A percentile compares a stretch with the other conserved stretches of the same genome.
phyloP scores from a whole-genome alignment of 1,140 invertebrate genomes.

The Monochamus saltuarius region DNA sequence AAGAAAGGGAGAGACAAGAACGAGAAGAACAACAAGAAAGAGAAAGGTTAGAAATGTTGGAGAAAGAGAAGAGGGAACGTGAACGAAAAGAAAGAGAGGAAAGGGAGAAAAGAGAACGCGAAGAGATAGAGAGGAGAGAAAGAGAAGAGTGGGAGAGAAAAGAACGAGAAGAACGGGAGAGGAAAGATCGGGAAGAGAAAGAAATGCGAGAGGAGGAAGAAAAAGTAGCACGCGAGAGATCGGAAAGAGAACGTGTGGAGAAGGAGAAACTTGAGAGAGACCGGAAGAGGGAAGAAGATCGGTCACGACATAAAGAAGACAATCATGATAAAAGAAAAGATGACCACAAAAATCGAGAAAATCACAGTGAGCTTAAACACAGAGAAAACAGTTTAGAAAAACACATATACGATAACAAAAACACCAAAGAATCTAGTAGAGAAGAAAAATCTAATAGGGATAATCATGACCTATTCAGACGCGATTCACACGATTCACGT shows the following conservation, averaged over 20 bases:
- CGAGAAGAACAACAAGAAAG: constrained; percentile 45
- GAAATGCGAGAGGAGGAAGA: constrained; percentile 47
- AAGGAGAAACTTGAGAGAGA: constrained; percentile 40
- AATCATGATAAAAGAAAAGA: constrained; percentile 47
- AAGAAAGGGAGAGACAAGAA: constrained; percentile 32
- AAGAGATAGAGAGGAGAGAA: constrained; percentile 46
- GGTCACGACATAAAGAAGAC: constrained; percentile 45
- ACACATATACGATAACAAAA: constrained; percentile 26
- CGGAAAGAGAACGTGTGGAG: constrained; percentile 31
- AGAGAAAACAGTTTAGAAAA: constrained; percentile 38
- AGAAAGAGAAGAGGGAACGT: constrained; percentile 41
- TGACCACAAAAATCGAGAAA: constrained; percentile 43
- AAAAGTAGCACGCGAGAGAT: constrained; percentile 37
- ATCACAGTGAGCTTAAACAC: constrained; percentile 45
- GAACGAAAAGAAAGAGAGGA: constrained; percentile 42
- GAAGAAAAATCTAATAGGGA: constrained; percentile 28
- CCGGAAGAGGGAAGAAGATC: constrained; percentile 41
- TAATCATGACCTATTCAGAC: constrained; percentile 27
- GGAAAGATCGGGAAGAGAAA: constrained; percentile 46
- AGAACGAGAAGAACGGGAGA: constrained; percentile 46
- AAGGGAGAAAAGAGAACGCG: constrained; percentile 41
- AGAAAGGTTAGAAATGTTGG: constrained; percentile 46
- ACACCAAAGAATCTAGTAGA: constrained; percentile 36
- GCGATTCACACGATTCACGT: constrained; percentile 23
- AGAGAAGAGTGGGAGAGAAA: constrained; percentile 54